phyloP scores from a whole-genome alignment of 2,113 vertebrate species.

The Ciconia boyciana region DNA sequence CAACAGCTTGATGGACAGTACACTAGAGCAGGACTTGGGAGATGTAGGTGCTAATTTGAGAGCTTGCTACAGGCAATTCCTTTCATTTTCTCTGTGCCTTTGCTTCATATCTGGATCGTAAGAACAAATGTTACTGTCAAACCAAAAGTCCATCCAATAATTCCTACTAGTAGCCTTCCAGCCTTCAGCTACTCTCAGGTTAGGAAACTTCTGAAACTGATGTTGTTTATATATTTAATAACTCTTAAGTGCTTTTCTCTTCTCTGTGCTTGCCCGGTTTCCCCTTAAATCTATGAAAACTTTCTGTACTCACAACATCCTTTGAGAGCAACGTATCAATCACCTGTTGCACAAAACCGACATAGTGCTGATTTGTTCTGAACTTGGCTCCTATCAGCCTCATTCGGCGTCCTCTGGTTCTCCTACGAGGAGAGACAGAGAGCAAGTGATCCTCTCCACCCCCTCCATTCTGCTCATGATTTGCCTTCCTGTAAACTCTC shows the following conservation, averaged over 20 bases:
- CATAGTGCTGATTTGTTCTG: not conserved
- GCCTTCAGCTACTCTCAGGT: slow-evolving; percentile 38
- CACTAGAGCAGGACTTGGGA: not conserved
- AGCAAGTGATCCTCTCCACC: not conserved
- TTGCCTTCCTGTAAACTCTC: not conserved
- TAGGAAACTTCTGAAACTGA: not conserved
- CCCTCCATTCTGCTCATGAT: not conserved
- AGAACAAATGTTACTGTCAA: slow-evolving; percentile 58
- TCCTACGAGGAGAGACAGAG: not conserved
- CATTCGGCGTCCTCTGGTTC: not conserved
- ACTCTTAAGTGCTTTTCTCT: not conserved
- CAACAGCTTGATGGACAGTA: not conserved
- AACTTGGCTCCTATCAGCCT: not conserved
- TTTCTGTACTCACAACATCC: not conserved
- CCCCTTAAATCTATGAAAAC: not conserved
- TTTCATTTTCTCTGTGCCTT: slow-evolving; percentile 20
- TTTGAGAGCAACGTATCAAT: not conserved
- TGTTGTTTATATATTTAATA: slow-evolving; percentile 44
- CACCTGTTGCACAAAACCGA: not conserved
- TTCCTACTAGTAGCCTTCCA: slow-evolving; percentile 45
- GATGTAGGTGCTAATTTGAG: slow-evolving; percentile 24
- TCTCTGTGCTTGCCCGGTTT: not conserved
- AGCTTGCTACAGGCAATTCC: slow-evolving; percentile 26
- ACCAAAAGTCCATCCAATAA: slow-evolving; percentile 40
- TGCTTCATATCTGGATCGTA: not conserved